Conservation (phyloP, 2,888 invertebrate species). For the Phyllotreta striolata region DNA sequence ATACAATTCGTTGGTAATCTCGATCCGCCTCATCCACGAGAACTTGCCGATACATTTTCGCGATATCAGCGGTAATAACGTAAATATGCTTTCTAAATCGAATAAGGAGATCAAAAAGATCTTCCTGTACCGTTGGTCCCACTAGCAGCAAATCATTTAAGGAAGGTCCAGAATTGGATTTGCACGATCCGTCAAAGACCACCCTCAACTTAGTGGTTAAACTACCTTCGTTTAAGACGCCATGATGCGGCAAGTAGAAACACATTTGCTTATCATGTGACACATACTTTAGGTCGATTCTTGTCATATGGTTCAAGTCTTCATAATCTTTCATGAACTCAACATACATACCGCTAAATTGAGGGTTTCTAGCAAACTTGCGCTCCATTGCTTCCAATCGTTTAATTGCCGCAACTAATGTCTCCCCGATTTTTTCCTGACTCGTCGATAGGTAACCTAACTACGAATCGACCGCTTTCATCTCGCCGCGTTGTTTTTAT, state of each 20-base stretch:
- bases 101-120: conserved; percentile 17
- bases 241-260: conserved; percentile 27
- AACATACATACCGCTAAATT: conserved; percentile 4
- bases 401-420: conserved; percentile 15
- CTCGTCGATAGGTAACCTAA: conserved; percentile 26
- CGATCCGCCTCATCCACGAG: conserved; percentile 14
- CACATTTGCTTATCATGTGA: background rate
- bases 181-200: conserved; percentile 21
- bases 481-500: conserved; percentile 9
- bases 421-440: conserved; percentile 20
- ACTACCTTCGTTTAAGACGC: conserved; percentile 21
- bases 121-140: conserved; percentile 26
- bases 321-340: conserved; percentile 13
- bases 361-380: conserved; percentile 15
- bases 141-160: conserved; percentile 26
- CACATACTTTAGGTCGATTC: conserved; percentile 1
- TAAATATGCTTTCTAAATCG: conserved; percentile 23
- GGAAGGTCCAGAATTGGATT: conserved; percentile 19
- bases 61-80: conserved; percentile 26
- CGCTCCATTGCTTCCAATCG: conserved; percentile 24
- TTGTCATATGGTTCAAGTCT: conserved; percentile 31
- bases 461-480: conserved; percentile 26
- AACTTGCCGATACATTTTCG: conserved; percentile 28
- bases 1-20: conserved; percentile 23
- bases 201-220: conserved; percentile 23